Percentiles rank a stretch among this genome's conserved stretches.
phyloP scores from a whole-genome alignment of 2,888 invertebrate species.

The Bedellia somnulentella region DNA sequence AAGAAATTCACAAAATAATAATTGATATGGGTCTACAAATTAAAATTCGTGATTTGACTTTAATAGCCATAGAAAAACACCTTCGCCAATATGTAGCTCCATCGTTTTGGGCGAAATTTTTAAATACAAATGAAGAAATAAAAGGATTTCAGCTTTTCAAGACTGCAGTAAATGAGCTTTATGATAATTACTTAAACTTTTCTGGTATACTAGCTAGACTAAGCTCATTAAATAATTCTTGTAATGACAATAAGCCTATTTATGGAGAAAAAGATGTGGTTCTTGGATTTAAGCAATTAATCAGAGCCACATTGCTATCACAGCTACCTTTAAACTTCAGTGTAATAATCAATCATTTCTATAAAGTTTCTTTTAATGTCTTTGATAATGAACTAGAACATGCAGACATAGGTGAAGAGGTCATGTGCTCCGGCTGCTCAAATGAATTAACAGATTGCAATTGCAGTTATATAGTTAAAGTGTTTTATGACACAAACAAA shows the following conservation, averaged over 20 bases:
- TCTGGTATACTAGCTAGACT: conserved; percentile 57
- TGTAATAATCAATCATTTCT: conserved; percentile 72
- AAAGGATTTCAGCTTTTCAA: conserved; percentile 68
- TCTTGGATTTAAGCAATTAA: conserved; percentile 64
- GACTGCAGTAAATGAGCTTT: conserved; percentile 66
- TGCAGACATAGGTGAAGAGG: conserved; percentile 59
- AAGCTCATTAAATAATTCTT: conserved; percentile 47
- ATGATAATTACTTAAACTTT: conserved; percentile 57
- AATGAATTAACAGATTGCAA: conserved; percentile 61
- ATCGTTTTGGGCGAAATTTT: conserved; percentile 68
- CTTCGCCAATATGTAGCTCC: conserved; percentile 64
- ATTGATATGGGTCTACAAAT: conserved; percentile 32
- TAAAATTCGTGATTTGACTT: conserved; percentile 39
- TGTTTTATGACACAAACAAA: conserved; percentile 77
- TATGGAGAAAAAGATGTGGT: conserved; percentile 58
- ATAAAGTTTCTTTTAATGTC: conserved; percentile 75
- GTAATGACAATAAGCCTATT: conserved; percentile 41
- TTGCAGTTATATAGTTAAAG: conserved; percentile 67
- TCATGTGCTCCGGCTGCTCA: conserved; percentile 73
- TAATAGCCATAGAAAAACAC: conserved; percentile 58
- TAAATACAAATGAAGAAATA: conserved; percentile 45
- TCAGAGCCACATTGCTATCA: conserved; percentile 68
- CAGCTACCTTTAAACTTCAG: conserved; percentile 73
- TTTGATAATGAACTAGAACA: conserved; percentile 57
- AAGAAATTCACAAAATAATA: conserved; percentile 41